phyloP scores from a whole-genome alignment of 1,140 invertebrate species.

The Platyscapa corneri region DNA sequence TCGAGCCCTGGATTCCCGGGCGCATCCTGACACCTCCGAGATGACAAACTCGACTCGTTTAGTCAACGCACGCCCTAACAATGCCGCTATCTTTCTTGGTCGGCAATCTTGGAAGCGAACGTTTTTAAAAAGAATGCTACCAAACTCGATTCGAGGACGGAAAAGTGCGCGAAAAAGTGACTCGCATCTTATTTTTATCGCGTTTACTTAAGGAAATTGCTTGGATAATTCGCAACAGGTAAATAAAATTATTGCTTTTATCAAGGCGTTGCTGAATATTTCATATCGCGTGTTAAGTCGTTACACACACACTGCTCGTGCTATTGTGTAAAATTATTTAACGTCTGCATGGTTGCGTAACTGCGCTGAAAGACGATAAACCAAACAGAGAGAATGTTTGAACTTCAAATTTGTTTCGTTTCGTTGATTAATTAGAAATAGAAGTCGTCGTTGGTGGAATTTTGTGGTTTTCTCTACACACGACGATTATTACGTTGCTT shows the following conservation, averaged over 20 bases:
- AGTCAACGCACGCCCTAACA: too few species aligned
- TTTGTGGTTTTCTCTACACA: background rate
- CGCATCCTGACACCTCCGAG: too few species aligned
- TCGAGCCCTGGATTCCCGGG: too few species aligned
- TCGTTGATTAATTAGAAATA: background rate
- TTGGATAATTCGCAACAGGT: background rate
- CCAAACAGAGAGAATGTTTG: background rate
- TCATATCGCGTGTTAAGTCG: too few species aligned
- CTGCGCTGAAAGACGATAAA: background rate
- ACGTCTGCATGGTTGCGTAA: background rate
- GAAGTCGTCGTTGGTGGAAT: background rate
- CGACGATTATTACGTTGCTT: too few species aligned
- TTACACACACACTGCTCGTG: background rate
- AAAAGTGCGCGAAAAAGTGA: background rate
- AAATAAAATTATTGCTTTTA: background rate
- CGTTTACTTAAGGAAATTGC: background rate
- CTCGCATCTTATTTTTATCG: constrained; percentile 38
- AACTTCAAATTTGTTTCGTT: background rate
- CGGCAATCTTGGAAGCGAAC: too few species aligned
- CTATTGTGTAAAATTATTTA: background rate
- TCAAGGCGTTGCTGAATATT: background rate
- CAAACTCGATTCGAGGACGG: background rate
- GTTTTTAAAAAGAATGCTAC: background rate
- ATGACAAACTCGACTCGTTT: too few species aligned
- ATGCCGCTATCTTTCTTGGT: too few species aligned